Evolutionary conservation across 2,888 invertebrate species (phyloP).

Genomic region (Gymnoscelis rufifasciata): DNA sequence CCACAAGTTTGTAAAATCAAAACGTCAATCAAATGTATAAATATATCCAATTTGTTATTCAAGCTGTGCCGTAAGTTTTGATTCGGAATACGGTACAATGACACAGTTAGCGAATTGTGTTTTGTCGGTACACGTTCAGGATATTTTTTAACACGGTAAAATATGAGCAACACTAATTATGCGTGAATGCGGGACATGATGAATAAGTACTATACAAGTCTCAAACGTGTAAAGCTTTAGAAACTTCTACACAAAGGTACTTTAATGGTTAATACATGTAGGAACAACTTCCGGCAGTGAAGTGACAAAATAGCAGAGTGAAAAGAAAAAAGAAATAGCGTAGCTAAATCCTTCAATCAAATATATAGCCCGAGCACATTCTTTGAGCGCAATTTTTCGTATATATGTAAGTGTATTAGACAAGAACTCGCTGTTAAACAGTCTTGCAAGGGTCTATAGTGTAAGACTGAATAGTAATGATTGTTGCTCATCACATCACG

Average conservation of each 20-base stretch:
- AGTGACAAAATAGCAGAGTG: not conserved
- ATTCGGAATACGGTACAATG: constrained; percentile 39
- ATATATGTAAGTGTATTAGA: not conserved
- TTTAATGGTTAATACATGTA: constrained; percentile 2
- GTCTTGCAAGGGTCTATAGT: constrained; percentile 1
- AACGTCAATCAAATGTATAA: constrained; percentile 26
- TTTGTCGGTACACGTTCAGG: constrained; percentile 8
- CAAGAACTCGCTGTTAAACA: not conserved
- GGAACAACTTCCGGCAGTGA: not conserved
- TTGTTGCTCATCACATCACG: constrained; percentile 19
- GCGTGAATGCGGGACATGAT: no score
- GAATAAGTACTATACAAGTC: not conserved
- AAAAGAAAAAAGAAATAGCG: not conserved
- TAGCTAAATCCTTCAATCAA: no score
- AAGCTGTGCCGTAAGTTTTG: constrained; percentile 28
- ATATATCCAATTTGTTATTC: constrained; percentile 38
- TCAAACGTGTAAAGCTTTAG: not conserved
- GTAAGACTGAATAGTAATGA: constrained; percentile 19
- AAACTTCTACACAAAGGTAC: not conserved
- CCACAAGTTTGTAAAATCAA: no score
- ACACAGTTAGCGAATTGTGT: constrained; percentile 29
- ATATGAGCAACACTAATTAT: not conserved
- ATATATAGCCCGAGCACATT: no score
- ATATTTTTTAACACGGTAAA: not conserved
- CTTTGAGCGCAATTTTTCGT: not conserved